Percentiles rank a stretch among this genome's conserved stretches.
These are phyloP conservation scores for Tridacna crocea DNA, from an alignment of 2,888 invertebrate species.

Conservation along the genomic window DNA sequence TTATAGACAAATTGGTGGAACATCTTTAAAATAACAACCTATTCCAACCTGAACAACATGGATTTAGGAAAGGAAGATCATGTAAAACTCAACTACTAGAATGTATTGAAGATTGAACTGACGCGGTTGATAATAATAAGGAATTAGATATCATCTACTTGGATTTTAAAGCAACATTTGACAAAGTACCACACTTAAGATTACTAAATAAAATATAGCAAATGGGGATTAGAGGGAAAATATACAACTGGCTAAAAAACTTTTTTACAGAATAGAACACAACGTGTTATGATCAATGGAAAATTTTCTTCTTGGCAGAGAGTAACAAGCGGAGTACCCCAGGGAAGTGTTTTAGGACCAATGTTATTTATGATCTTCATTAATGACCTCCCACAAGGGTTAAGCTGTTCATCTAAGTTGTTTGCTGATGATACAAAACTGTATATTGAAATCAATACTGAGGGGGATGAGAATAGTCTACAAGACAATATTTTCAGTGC, in stretches of 20 bases:
- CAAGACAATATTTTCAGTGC: slow-evolving; percentile 14
- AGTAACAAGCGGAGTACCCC: slow-evolving; percentile 30
- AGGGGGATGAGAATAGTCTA: background rate
- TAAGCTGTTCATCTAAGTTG: background rate
- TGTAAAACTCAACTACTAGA: slow-evolving; percentile 23
- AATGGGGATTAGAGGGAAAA: slow-evolving; percentile 24
- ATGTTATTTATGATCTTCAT: slow-evolving; percentile 28
- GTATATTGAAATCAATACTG: background rate
- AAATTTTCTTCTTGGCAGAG: background rate
- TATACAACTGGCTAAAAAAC: slow-evolving; percentile 28
- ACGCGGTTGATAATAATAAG: background rate
- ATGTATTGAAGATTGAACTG: slow-evolving; percentile 20
- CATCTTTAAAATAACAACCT: slow-evolving; percentile 18
- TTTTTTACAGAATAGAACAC: slow-evolving; percentile 24
- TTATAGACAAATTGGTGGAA: slow-evolving; percentile 4
- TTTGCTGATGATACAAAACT: slow-evolving; percentile 27
- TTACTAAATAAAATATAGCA: slow-evolving; percentile 30
- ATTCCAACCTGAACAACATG: slow-evolving; percentile 10
- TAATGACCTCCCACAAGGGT: slow-evolving; percentile 17
- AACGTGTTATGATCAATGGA: slow-evolving; percentile 25
- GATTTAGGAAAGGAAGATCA: slow-evolving; percentile 25
- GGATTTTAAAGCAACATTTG: slow-evolving; percentile 41
- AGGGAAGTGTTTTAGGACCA: slow-evolving; percentile 31
- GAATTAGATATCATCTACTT: slow-evolving; percentile 30
- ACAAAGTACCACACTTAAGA: slow-evolving; percentile 36